Evolutionary conservation across 2,797 vertebrate species (phyloP).

Genomic region (Monodelphis domestica): DNA sequence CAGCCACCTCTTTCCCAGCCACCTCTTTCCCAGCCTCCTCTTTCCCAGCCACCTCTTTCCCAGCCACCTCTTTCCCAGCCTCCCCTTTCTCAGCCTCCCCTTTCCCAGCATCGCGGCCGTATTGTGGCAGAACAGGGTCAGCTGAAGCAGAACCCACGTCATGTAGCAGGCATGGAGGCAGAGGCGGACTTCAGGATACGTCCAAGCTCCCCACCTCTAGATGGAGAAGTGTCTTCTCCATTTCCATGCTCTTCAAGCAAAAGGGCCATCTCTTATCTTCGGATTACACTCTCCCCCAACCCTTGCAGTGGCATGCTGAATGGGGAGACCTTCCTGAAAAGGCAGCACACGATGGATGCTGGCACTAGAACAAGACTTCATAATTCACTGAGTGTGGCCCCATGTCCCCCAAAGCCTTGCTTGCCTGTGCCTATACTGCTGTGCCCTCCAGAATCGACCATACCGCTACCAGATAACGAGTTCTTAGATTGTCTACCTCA

Average conservation of each 20-base stretch:
- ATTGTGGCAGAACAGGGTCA: conserved; percentile 43
- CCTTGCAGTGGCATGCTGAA: conserved; percentile 6
- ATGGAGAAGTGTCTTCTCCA: conserved; percentile 8
- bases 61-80: conserved; percentile 61
- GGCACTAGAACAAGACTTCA: conserved; percentile 1
- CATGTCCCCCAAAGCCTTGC: conserved; percentile 14
- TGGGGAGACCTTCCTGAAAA: conserved; percentile 59
- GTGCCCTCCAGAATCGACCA: conserved; percentile 45
- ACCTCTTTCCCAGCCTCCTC: conserved; percentile 32
- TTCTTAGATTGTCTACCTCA: conserved; percentile 50
- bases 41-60: conserved; percentile 62
- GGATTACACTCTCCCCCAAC: conserved; percentile 88
- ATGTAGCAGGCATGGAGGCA: not conserved
- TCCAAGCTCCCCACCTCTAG: not conserved
- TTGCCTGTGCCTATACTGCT: conserved; percentile 42
- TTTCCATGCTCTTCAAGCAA: conserved; percentile 67
- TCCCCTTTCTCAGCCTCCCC: conserved; percentile 43
- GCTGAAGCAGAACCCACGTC: not conserved
- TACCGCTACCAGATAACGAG: conserved; percentile 49
- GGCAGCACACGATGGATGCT: not conserved
- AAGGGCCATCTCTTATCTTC: conserved; percentile 87
- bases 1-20: no score
- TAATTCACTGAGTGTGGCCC: conserved; percentile 22
- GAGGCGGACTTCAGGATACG: not conserved
- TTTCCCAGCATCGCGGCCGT: conserved; percentile 24